phyloP scores from a whole-genome alignment of 2,797 vertebrate genomes.

The Lates japonicus region DNA sequence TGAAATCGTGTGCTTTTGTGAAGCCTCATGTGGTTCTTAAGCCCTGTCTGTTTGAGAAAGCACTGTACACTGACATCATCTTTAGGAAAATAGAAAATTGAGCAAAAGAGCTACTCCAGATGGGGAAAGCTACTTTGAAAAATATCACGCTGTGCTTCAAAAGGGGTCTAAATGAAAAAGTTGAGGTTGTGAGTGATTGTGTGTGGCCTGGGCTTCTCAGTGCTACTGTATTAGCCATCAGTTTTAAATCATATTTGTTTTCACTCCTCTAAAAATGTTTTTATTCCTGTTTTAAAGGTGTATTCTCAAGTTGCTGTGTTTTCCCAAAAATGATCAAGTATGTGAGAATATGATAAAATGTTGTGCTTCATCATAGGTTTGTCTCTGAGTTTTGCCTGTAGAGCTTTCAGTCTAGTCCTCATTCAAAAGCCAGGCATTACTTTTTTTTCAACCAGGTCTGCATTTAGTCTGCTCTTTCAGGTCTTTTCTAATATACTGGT shows the following conservation, averaged over 20 bases:
- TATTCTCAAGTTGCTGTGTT: background rate
- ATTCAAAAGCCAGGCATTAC: background rate
- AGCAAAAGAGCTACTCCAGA: constrained; percentile 24
- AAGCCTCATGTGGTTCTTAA: constrained; percentile 50
- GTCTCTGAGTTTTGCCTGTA: background rate
- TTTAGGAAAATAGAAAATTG: constrained; percentile 52
- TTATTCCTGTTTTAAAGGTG: background rate
- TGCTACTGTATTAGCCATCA: constrained; percentile 17
- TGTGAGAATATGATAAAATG: constrained; percentile 1
- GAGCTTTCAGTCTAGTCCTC: background rate
- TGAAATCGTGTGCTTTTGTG: constrained; percentile 63
- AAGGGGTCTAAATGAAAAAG: constrained; percentile 17
- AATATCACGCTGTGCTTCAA: constrained; percentile 30
- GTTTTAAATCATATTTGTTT: background rate
- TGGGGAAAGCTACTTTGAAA: constrained; percentile 27
- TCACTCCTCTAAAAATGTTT: background rate
- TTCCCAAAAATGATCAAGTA: background rate
- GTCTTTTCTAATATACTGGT: background rate
- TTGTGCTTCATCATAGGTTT: background rate
- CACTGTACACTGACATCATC: constrained; percentile 46
- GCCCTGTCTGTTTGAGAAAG: constrained; percentile 51
- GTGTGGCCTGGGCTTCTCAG: constrained; percentile 10
- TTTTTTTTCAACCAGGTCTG: background rate
- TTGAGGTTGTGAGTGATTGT: constrained; percentile 21
- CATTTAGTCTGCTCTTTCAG: background rate